A percentile compares a stretch with the other conserved stretches of the same genome.
Evolutionary conservation across 2,888 invertebrate genomes (phyloP).

Genomic region (Leptopilina myrica): DNA sequence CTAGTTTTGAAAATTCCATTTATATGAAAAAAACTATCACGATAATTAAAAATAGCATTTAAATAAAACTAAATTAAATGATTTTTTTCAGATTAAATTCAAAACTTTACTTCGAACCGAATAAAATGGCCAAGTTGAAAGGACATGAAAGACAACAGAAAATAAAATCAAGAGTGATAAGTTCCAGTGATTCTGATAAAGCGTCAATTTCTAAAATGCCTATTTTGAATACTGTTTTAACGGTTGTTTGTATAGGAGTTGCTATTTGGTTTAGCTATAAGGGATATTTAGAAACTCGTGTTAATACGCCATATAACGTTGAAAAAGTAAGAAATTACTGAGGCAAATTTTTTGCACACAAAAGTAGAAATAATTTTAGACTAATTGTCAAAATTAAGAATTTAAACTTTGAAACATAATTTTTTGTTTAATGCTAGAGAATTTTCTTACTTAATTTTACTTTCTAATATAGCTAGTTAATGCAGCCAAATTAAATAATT

Average conservation of each 20-base stretch:
- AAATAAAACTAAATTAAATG: too few species aligned
- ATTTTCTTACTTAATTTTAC: slow-evolving; percentile 24
- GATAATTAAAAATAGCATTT: too few species aligned
- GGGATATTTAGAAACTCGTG: slow-evolving; percentile 91
- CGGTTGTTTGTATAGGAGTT: slow-evolving; percentile 77
- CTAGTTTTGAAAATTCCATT: too few species aligned
- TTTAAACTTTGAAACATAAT: neutral
- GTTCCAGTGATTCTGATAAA: slow-evolving; percentile 46
- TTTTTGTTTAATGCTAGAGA: slow-evolving; percentile 7
- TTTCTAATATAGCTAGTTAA: slow-evolving; percentile 81
- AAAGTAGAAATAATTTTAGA: too few species aligned
- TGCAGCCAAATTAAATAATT: slow-evolving; percentile 83
- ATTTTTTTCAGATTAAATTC: slow-evolving; percentile 2
- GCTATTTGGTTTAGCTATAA: slow-evolving; percentile 87
- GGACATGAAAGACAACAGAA: slow-evolving; percentile 53
- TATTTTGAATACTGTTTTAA: slow-evolving; percentile 51
- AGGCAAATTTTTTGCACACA: too few species aligned
- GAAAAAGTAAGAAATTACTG: slow-evolving; percentile 80
- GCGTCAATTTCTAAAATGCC: slow-evolving; percentile 47
- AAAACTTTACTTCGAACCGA: neutral
- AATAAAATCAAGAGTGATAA: slow-evolving; percentile 50
- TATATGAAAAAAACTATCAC: too few species aligned
- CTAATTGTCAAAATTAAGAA: neutral
- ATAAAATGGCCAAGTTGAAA: slow-evolving; percentile 55
- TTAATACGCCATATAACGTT: slow-evolving; percentile 90